Percentiles rank a stretch among this genome's conserved stretches.
These are phyloP conservation scores for Sparidentex hasta DNA, from an alignment of 2,797 vertebrate species.

Conservation along the genomic window DNA sequence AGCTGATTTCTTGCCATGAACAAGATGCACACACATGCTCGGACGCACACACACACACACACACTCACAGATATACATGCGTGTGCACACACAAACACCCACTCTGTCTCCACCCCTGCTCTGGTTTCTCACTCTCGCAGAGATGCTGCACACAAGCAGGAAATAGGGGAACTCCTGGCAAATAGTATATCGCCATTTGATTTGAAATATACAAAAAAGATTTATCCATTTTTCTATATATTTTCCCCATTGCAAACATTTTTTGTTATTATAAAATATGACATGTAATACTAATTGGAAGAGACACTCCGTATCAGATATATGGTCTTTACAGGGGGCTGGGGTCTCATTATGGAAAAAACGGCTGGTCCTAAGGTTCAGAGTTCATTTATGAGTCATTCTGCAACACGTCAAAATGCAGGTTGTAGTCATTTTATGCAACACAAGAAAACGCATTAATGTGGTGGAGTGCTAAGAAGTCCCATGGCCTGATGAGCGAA, in stretches of 20 bases:
- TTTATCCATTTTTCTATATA: not conserved
- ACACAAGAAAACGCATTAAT: too few relatives aligned
- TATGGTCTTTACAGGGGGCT: slow-evolving; percentile 13
- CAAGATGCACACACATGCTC: slow-evolving; percentile 74
- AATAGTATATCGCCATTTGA: slow-evolving; percentile 25
- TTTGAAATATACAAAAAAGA: slow-evolving; percentile 34
- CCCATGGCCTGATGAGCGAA: too few relatives aligned
- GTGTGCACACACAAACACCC: slow-evolving; percentile 60
- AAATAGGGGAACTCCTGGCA: slow-evolving; percentile 49
- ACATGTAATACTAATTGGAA: slow-evolving; percentile 19
- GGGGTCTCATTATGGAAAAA: too few relatives aligned
- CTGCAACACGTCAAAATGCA: too few relatives aligned
- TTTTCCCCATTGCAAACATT: not conserved
- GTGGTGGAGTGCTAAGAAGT: too few relatives aligned
- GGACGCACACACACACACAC: slow-evolving; percentile 67
- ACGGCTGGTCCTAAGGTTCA: too few relatives aligned
- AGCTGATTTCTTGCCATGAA: slow-evolving; percentile 85
- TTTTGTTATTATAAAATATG: slow-evolving; percentile 7
- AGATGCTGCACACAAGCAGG: slow-evolving; percentile 20
- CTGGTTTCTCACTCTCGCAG: slow-evolving; percentile 43
- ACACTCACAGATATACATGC: slow-evolving; percentile 64
- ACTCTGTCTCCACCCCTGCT: slow-evolving; percentile 49
- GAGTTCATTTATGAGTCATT: too few relatives aligned
- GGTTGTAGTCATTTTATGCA: too few relatives aligned
- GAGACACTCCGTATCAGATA: slow-evolving; percentile 13